Evolutionary conservation across 2,797 vertebrate genomes (phyloP), one percentile per base, ranked within the genome.

Genomic region (Fistularia commersonii): DNA sequence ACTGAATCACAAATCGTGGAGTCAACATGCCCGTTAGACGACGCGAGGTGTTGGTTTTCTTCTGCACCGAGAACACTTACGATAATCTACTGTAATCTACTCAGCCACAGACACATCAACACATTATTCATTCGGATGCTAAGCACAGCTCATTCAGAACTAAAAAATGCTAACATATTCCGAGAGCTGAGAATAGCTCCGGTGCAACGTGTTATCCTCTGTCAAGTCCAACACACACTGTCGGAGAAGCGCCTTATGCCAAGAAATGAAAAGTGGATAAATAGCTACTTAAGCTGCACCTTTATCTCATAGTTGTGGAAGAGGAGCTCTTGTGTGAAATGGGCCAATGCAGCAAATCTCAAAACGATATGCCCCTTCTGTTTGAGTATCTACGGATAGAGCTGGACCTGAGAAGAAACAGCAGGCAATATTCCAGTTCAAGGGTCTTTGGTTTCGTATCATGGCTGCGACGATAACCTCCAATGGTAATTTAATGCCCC

Each of bases 401-500:
- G 49, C 51, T 39, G 58, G 34, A 60, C 65, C 37, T 54, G 41
- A 51, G 52, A 55, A 68, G 54, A 72, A 78, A 65, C 49, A 61
- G 61, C 49, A 54, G 63, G 65, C 60, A 60, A 49, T 81, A 72
- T 70, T 79, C 61, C 77, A 80, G 59, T 78, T 80, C 77, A 80
- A 67, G 79, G 72, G 69, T 69, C 72, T 80, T 72, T 61, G 60
- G 51, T 74, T 71, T 77, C 68, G 74, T 80, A 71, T 80, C 69
- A 71, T 54, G 63, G 64, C 66, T 57, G 64, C 71, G 61, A 79
- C 71, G 38, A 80, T 79, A 82, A 81, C 76, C 78, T 83, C 64
- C 61, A 62, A 79, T 72, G 62, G 79, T 82, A 79, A 85, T 85
- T 84, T 83, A 84, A 80, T 74, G 76, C 62, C 65, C 55, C 76